Base-by-base conservation (phyloP, 2,113 vertebrate species). In the Campylomormyrus numenius region DNA sequence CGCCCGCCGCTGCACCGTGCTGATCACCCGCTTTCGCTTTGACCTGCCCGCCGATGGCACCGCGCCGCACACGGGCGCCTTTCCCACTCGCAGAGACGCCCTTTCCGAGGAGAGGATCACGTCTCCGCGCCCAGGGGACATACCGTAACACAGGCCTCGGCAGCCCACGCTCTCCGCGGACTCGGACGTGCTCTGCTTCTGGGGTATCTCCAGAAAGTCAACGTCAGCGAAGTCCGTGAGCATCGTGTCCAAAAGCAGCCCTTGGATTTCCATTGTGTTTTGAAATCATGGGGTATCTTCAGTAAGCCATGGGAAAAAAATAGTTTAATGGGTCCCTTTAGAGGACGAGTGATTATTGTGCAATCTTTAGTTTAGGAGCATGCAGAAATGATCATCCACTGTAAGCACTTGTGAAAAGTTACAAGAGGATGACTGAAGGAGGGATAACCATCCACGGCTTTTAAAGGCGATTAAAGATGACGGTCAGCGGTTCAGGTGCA, bases 1-100 rank as follows among this genome's bases (percentile, higher is more conserved):
- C 2, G 98, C 98, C 93, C 98, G 97, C 27, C 98, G 96, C 95
- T 99, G 98, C 19, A 97, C 97, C 5, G 95, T 95, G 74, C 96
- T 98, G 94, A 99, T 98, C 93, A 98, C 94, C 1, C 98, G 92
- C 91, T 97, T 98, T 91, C 98, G 96, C 91, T 95, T 97, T 89
- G 96, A 95, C 90, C 96, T 96, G 45, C 93, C 95, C 52, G 93
- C 89, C 8, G 94, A 93, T 15, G 93, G 92, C 31, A 88, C 91
- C 49, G 90, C 53, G 31, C 91, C 83, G 91, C 35, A 92, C 58
- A 85, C 91, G 3, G 90, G 93, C 90, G 58, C 91, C 90, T 3
- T 92, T 90, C 17, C 92, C 91, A 3, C 88, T 91, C 89, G 91
- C 86, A 90, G 80, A 8, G 84, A 91, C 52, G 93, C 56, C 0